Evolutionary conservation across 2,797 vertebrate genomes (phyloP).

Genomic region (Acanthurus leucopareius): DNA sequence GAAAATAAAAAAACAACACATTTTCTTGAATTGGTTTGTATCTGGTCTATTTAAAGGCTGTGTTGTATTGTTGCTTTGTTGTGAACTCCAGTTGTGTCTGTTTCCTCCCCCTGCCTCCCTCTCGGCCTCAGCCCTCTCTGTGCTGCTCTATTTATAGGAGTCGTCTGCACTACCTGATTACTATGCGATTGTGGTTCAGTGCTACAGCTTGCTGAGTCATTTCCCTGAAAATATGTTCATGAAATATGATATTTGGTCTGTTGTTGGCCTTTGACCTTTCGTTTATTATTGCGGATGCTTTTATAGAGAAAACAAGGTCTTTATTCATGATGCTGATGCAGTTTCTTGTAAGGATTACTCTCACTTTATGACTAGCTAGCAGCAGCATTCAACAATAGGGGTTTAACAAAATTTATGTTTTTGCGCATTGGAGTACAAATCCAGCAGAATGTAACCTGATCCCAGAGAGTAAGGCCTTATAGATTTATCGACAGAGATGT

Average conservation of each 20-base stretch:
- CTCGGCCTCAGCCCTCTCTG: constrained; percentile 18
- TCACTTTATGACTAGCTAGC: neutral
- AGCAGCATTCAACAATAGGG: neutral
- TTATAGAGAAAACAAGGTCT: neutral
- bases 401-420: neutral
- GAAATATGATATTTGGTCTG: constrained; percentile 37
- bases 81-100: neutral
- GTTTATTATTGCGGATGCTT: constrained; percentile 12
- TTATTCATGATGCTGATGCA: constrained; percentile 2
- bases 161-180: constrained; percentile 73
- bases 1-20: constrained; percentile 64
- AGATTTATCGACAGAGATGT: neutral
- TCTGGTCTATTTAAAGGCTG: constrained; percentile 35
- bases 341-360: neutral
- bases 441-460: neutral
- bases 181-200: constrained; percentile 69
- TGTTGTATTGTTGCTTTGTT: constrained; percentile 20
- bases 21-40: constrained; percentile 55
- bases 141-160: constrained; percentile 84
- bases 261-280: constrained; percentile 42
- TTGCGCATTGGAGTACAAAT: neutral
- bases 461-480: neutral
- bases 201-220: constrained; percentile 81
- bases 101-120: constrained; percentile 30
- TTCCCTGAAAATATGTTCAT: constrained; percentile 50